Evolutionary conservation across 2,113 vertebrate genomes (phyloP).

Genomic region (Thalassarche chlororhynchos): DNA sequence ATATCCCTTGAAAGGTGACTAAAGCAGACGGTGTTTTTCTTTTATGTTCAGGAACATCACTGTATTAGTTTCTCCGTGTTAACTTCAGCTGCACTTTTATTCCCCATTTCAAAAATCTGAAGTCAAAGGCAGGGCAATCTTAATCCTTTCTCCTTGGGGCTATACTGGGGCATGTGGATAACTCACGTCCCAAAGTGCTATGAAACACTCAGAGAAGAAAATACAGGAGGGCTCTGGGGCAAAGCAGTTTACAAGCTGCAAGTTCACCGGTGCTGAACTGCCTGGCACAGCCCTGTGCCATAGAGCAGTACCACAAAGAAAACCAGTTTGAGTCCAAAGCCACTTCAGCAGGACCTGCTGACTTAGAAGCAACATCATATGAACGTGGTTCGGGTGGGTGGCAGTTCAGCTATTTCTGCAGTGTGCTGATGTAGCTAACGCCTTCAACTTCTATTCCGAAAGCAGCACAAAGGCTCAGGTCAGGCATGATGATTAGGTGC

Average conservation of each 20-base stretch:
- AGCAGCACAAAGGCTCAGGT: neutral
- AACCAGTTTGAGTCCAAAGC: neutral
- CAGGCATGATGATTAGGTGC: neutral
- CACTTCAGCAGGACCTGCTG: neutral
- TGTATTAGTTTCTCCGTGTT: neutral
- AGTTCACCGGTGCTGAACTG: neutral
- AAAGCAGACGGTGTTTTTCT: slow-evolving; percentile 10
- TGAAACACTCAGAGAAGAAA: neutral
- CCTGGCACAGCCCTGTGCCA: neutral
- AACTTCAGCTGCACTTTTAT: neutral
- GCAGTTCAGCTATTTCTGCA: neutral
- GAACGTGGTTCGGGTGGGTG: fast-evolving
- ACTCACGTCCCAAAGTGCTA: neutral
- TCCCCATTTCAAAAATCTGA: neutral
- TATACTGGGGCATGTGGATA: neutral
- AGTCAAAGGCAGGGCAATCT: neutral
- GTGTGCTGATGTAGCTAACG: neutral
- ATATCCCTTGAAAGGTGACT: neutral
- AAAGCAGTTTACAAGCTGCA: neutral
- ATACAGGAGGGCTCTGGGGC: neutral
- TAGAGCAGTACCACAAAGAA: neutral
- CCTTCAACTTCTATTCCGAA: neutral
- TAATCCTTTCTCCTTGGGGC: neutral
- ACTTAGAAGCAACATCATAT: neutral
- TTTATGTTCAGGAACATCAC: neutral